Conservation (phyloP, 2,113 vertebrate species). For the Nyctereutes procyonoides region DNA sequence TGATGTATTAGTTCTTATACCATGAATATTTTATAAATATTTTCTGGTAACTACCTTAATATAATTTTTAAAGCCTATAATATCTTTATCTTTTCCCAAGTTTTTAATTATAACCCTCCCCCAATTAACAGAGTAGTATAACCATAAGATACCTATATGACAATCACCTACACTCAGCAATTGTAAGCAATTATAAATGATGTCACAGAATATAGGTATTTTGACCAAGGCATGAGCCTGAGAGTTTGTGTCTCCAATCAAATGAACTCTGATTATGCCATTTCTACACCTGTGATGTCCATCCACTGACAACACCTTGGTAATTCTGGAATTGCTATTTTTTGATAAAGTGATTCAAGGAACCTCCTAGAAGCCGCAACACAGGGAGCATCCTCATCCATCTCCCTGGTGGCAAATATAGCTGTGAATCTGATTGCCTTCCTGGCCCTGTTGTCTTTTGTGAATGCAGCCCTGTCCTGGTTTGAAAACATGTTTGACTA, state of each 20-base stretch:
- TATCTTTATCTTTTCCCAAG: background rate
- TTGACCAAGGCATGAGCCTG: background rate
- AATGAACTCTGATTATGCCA: background rate
- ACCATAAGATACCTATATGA: background rate
- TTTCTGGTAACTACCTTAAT: background rate
- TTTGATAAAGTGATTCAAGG: slow-evolving; percentile 85
- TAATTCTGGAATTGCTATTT: slow-evolving; percentile 67
- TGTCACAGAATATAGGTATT: background rate
- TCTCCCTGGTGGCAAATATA: slow-evolving; percentile 89
- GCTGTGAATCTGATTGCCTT: slow-evolving; percentile 91
- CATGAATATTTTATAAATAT: slow-evolving; percentile 34
- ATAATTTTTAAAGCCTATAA: background rate
- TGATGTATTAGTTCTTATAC: background rate
- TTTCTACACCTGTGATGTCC: background rate
- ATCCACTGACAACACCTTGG: background rate
- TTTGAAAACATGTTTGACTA: slow-evolving; percentile 91
- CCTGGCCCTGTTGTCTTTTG: slow-evolving; percentile 90
- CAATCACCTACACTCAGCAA: background rate
- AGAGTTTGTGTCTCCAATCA: background rate
- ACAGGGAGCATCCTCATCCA: slow-evolving; percentile 88
- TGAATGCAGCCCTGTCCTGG: slow-evolving; percentile 91
- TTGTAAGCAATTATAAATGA: background rate
- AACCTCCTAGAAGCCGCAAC: slow-evolving; percentile 92
- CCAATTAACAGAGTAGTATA: background rate
- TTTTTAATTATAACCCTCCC: slow-evolving; percentile 11